These are phyloP conservation scores for Ibycter americanus DNA, from an alignment of 2,797 vertebrate species.

Conservation along the genomic window DNA sequence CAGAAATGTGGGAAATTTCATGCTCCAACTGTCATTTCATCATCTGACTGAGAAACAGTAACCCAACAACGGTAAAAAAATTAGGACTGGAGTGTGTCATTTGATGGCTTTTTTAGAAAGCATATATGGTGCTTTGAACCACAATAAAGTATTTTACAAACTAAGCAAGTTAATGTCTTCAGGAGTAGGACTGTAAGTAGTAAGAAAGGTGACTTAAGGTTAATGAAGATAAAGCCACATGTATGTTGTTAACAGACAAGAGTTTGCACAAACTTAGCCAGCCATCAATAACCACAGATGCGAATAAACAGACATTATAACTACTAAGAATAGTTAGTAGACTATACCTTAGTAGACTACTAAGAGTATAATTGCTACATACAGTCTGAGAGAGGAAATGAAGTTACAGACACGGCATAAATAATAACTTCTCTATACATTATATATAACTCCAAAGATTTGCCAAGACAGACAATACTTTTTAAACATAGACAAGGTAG, in stretches of 20 bases:
- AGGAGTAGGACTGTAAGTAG: background rate
- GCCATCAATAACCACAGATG: background rate
- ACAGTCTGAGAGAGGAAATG: background rate
- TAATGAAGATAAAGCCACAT: background rate
- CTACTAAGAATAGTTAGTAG: background rate
- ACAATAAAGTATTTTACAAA: background rate
- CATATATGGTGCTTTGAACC: rapidly evolving
- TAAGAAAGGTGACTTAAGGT: background rate
- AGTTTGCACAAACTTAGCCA: background rate
- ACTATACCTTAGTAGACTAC: too few species aligned
- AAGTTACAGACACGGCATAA: background rate
- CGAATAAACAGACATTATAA: background rate
- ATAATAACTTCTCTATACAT: background rate
- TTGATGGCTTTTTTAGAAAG: background rate
- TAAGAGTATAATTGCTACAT: background rate
- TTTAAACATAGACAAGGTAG: background rate
- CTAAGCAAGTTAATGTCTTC: background rate
- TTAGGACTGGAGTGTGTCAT: background rate
- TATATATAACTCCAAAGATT: background rate
- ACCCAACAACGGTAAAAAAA: background rate
- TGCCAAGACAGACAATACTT: background rate
- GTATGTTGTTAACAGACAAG: background rate
- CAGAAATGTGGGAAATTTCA: background rate
- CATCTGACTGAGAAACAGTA: background rate
- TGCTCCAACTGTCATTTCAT: background rate